phyloP scores from a whole-genome alignment of 1,140 invertebrate species.

The Araneus ventricosus region DNA sequence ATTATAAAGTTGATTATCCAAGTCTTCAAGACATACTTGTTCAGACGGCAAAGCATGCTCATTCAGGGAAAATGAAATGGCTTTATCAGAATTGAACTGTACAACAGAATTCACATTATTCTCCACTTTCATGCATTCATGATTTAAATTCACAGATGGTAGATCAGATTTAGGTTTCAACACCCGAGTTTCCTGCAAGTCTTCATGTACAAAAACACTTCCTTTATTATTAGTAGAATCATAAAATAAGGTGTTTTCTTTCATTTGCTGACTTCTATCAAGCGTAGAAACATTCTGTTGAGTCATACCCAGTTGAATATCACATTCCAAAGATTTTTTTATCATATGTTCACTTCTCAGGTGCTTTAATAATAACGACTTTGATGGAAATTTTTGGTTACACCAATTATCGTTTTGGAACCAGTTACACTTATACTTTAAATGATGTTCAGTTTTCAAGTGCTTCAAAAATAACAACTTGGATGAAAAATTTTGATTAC shows the following conservation, averaged over 20 bases:
- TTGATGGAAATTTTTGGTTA: neutral
- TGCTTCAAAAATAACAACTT: neutral
- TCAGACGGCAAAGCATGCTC: no score
- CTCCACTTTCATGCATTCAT: no score
- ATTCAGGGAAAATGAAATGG: no score
- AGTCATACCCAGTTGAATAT: neutral
- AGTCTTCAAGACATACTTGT: no score
- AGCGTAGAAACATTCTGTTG: no score
- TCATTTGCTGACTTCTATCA: no score
- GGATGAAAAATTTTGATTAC: neutral
- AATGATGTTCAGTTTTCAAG: neutral
- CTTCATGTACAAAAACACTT: neutral
- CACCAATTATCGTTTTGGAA: neutral
- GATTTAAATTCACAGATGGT: neutral
- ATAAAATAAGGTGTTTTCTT: neutral
- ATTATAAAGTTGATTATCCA: no score
- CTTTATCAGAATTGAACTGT: no score
- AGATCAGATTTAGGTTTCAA: neutral
- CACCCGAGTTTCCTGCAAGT: neutral
- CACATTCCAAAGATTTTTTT: neutral
- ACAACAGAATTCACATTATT: no score
- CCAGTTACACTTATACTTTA: no score
- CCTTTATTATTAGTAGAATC: neutral
- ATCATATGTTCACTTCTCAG: neutral
- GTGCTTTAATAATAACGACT: neutral